These are phyloP conservation scores for Huso huso DNA, from an alignment of 2,797 vertebrate species.

Conservation along the genomic window DNA sequence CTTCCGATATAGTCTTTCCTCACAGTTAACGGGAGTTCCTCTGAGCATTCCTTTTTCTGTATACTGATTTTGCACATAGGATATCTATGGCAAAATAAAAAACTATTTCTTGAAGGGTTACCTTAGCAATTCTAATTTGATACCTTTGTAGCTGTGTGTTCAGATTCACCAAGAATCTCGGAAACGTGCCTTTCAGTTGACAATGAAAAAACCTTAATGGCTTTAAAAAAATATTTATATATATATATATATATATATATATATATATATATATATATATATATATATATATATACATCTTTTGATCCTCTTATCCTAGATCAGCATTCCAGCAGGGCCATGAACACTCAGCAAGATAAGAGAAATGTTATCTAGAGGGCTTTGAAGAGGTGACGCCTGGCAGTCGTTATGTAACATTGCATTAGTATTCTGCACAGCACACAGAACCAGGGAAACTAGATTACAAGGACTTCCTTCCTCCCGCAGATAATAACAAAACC, in stretches of 20 bases:
- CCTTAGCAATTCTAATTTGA: too few species aligned
- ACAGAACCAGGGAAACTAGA: conserved; percentile 41
- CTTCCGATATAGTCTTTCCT: too few species aligned
- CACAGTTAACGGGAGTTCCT: too few species aligned
- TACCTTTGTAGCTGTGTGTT: too few species aligned
- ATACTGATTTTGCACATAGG: too few species aligned
- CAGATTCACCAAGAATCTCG: too few species aligned
- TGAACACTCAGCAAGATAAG: neutral
- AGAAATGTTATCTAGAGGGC: conserved; percentile 18
- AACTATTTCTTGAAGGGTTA: too few species aligned
- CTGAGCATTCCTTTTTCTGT: too few species aligned
- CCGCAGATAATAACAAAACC: conserved; percentile 42
- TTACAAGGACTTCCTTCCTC: conserved; percentile 51
- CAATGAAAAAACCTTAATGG: too few species aligned
- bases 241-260: neutral
- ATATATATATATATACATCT: neutral
- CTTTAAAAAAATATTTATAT: too few species aligned
- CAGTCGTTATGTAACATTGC: conserved; percentile 44
- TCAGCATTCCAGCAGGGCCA: conserved; percentile 24
- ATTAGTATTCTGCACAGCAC: conserved; percentile 53
- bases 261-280: neutral
- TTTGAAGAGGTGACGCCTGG: conserved; percentile 29
- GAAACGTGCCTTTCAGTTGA: too few species aligned
- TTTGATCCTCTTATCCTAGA: neutral
- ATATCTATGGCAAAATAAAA: too few species aligned